phyloP scores from a whole-genome alignment of 2,113 vertebrate species.

The Daboia siamensis region DNA sequence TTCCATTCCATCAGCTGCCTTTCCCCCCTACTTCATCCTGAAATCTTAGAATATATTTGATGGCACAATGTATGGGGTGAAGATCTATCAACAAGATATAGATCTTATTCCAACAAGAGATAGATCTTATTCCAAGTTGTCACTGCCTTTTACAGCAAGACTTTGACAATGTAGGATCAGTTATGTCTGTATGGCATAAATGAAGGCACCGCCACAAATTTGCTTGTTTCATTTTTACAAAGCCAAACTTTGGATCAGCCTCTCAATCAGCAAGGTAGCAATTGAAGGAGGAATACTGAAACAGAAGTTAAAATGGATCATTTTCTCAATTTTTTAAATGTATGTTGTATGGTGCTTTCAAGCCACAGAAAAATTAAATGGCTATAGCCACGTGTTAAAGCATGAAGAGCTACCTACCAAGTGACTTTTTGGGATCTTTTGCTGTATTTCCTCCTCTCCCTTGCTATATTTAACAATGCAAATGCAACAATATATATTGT shows the following conservation, averaged over 20 bases:
- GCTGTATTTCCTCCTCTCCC: background rate
- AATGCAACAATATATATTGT: slow-evolving; percentile 64
- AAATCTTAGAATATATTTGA: background rate
- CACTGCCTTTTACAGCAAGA: background rate
- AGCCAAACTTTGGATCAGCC: slow-evolving; percentile 31
- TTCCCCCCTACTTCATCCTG: background rate
- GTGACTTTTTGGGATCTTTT: slow-evolving; percentile 46
- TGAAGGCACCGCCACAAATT: background rate
- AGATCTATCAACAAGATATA: background rate
- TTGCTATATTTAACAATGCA: slow-evolving; percentile 63
- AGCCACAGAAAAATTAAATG: slow-evolving; percentile 48
- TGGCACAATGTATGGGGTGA: background rate
- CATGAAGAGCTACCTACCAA: slow-evolving; percentile 37
- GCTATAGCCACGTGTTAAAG: slow-evolving; percentile 33
- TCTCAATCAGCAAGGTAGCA: slow-evolving; percentile 38
- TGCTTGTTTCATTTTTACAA: slow-evolving; percentile 40
- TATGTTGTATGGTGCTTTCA: slow-evolving; percentile 45
- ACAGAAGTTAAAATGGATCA: slow-evolving; percentile 53
- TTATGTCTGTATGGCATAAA: background rate
- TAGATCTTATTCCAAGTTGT: background rate
- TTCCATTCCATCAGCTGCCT: background rate
- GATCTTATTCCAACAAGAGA: background rate
- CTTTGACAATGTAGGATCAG: background rate
- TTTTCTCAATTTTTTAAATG: slow-evolving; percentile 53
- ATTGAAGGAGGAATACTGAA: slow-evolving; percentile 48